A percentile compares a stretch with the other conserved stretches of the same genome.
phyloP scores from a whole-genome alignment of 2,113 vertebrate species.

The Piprites chloris region DNA sequence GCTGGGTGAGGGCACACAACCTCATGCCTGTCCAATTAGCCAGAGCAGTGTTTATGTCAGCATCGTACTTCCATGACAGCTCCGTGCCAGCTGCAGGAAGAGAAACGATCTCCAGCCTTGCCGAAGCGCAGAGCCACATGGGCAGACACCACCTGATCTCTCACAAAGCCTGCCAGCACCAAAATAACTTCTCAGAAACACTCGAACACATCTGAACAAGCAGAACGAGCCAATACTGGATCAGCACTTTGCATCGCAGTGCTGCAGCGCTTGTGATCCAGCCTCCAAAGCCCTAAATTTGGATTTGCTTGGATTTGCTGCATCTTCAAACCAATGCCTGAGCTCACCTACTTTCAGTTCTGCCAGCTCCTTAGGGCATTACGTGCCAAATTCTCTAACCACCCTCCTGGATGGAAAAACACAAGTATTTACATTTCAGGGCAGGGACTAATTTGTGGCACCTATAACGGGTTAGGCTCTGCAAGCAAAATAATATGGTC shows the following conservation, averaged over 20 bases:
- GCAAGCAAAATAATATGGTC: neutral
- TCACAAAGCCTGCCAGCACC: conserved; percentile 37
- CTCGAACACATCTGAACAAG: conserved; percentile 22
- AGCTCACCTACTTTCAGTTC: conserved; percentile 4
- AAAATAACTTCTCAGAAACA: conserved; percentile 61
- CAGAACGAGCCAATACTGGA: neutral
- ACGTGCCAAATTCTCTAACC: neutral
- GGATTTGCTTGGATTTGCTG: neutral
- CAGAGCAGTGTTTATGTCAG: neutral
- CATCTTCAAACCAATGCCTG: neutral
- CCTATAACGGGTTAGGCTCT: neutral
- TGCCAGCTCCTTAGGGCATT: neutral
- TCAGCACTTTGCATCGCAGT: conserved; percentile 17
- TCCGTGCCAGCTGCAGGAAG: conserved; percentile 14
- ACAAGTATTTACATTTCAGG: neutral
- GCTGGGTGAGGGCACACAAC: neutral
- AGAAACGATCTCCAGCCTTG: neutral
- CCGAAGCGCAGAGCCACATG: neutral
- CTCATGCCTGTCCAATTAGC: neutral
- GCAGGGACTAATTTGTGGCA: conserved; percentile 4
- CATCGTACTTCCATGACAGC: neutral
- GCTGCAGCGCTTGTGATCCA: neutral
- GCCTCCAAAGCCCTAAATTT: neutral
- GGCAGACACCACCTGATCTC: conserved; percentile 50
- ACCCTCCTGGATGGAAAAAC: neutral